Base-by-base conservation (phyloP, 2,888 invertebrate species). In the Polydesmus complanatus region DNA sequence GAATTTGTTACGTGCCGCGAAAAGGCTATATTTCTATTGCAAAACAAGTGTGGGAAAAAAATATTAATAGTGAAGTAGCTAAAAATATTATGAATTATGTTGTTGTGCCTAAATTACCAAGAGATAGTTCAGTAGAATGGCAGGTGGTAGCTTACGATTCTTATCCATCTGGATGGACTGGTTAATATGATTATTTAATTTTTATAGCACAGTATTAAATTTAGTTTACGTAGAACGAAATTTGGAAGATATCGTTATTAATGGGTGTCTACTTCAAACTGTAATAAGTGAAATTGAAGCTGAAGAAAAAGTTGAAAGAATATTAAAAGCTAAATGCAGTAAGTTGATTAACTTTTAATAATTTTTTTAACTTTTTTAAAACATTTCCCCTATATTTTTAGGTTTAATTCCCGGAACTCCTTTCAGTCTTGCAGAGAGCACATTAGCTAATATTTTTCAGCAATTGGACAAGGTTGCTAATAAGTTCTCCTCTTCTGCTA, bases 41-140 rank as follows among this genome's bases (percentile, higher is more conserved):
- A 21, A 80, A 88, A 58, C 81, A 85, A 53, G 85, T 89, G 72
- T 86, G 91, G 83, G 88, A 81, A 74, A 67, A 65, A 49, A 82
- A 85, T 66, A 87, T 89, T 58, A 87, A 88, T 63, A 89, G 89
- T 73, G 50, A 27, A 1, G 11, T 19, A n/a, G 21, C 1, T 3
- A 19, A 27, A n/a, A 88, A 88, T 56, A 87, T 90, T 66, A 86
- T 88, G 69, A 88, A 90, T 78, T 88, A 87, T 74, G 70, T 91
- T 54, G 87, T 92, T 56, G 85, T 93, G 63, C 81, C 85, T 26
- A 82, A 81, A 25, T 78, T 94, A 70, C 94, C 94, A 1, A 80
- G 85, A 55, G 80, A 77, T 65, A 92, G 91, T 23, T 77, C 83
- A 58, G 84, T 94, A 23, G 93, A 94, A 76, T 94, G 93, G 93